Evolutionary conservation across 2,888 invertebrate species (phyloP), one percentile per base, ranked within the genome.

Genomic region (Nemurella pictetii): DNA sequence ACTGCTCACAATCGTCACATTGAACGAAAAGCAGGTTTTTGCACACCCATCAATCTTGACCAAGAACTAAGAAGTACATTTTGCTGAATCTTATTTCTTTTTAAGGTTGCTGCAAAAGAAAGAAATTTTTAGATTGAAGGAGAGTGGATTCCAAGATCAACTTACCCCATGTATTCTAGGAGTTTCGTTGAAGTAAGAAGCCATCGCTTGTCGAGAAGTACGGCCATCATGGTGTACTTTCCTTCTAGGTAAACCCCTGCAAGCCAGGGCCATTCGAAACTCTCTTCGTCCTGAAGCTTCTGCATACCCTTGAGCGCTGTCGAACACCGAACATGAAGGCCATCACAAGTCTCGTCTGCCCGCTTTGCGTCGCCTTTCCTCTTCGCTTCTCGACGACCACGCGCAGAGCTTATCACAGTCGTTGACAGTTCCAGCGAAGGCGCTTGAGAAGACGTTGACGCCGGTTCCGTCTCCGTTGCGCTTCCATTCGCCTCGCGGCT

Each of bases 211-310:
- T 94, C 93, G 77, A 96, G 89, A 84, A 96, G 90, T 55, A 94
- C 92, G 4, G 95, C 96, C 78, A 94, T 92, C 88, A 96, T 96
- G 88, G 90, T 92, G 86, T 94, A 94, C 85, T 91, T 89, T 0
- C 96, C 96, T 88, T 96, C 93, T 0, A 93, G 91, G 89, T 93
- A 95, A 83, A 97, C 91, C 87, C 94, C 94, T 0, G 94, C 95
- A 88, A 94, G 90, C 96, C 96, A 96, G 0, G 96, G 95, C 92
- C 94, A 94, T 85, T 90, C 87, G 87, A 91, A 91, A 32, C 89
- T 88, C 35, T 89, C 90, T 87, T 90, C 89, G 73, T 88, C 87
- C 74, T 88, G 86, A 87, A 85, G 80, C 86, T 80, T 85, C 86
- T 15, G 84, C 77, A 26, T 85, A 28, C 75, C 86, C 35, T 85